phyloP scores from a whole-genome alignment of 2,797 vertebrate genomes.

The Tolypeutes matacus region DNA sequence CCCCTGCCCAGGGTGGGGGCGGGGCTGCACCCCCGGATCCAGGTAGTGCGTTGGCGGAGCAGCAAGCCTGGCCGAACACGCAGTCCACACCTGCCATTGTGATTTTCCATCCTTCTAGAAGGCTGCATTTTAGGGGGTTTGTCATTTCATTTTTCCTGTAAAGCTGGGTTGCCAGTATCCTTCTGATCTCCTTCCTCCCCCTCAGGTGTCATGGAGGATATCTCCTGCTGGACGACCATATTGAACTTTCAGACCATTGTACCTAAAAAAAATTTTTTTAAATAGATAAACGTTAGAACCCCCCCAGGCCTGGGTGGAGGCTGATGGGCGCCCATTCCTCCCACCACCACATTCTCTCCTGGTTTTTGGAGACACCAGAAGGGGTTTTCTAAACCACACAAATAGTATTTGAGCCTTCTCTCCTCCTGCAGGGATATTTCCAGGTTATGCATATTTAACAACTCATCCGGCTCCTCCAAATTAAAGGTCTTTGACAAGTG shows the following conservation, averaged over 20 bases:
- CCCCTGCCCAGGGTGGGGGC: too few species aligned
- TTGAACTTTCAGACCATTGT: background rate
- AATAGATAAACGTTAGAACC: too few species aligned
- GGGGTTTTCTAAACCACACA: background rate
- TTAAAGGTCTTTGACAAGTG: background rate
- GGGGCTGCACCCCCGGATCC: background rate
- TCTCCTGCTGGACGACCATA: background rate
- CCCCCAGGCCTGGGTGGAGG: background rate
- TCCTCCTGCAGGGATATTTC: background rate
- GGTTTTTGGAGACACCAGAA: background rate
- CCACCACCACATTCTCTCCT: background rate
- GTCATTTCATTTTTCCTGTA: background rate
- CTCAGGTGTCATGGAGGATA: background rate
- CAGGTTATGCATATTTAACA: background rate
- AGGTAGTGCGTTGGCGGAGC: background rate
- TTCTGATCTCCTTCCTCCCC: background rate
- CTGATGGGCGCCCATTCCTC: too few species aligned
- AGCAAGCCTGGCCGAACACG: background rate
- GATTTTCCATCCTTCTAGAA: background rate
- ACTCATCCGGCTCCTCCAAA: background rate
- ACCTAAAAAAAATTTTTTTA: background rate
- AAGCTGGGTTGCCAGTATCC: background rate
- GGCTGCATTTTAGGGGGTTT: background rate
- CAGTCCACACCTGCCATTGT: background rate
- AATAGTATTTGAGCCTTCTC: background rate